Conservation (phyloP, 92 coral and sea anemone genomes). For the Isaurus tuberculatus region DNA sequence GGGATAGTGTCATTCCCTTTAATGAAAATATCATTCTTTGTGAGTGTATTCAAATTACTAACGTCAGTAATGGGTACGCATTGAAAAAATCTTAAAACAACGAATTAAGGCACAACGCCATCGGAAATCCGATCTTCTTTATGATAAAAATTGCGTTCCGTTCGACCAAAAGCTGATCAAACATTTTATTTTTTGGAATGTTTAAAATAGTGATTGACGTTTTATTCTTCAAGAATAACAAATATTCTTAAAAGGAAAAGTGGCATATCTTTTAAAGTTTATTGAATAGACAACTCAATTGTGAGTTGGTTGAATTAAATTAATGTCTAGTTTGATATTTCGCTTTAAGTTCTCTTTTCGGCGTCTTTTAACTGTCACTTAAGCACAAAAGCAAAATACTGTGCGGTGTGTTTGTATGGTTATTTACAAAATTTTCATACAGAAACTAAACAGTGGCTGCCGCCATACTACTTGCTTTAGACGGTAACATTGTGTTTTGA, state of each 20-base stretch:
- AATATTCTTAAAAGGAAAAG: not conserved
- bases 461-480: slow-evolving; percentile 74
- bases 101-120: not conserved
- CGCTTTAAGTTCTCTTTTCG: slow-evolving; percentile 8
- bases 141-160: not conserved
- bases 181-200: not conserved
- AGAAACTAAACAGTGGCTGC: slow-evolving; percentile 72
- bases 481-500: slow-evolving; percentile 37
- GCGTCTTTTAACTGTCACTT: not conserved
- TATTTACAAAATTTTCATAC: not conserved
- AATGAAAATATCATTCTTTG: slow-evolving; percentile 12
- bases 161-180: not conserved
- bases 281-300: slow-evolving; percentile 8
- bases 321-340: not conserved
- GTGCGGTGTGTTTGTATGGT: not conserved
- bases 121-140: slow-evolving; percentile 25
- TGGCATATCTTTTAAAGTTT: slow-evolving; percentile 20
- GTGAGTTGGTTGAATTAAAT: slow-evolving; percentile 19
- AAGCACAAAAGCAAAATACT: slow-evolving; percentile 3
- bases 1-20: not conserved
- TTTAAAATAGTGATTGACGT: not conserved
- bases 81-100: not conserved
- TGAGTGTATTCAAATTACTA: slow-evolving; percentile 27
- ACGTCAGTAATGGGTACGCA: slow-evolving; percentile 27
- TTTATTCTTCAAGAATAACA: not conserved